A percentile compares a stretch with the other conserved stretches of the same genome.
These are phyloP conservation scores for Unio delphinus DNA, from an alignment of 2,888 invertebrate species.

Conservation along the genomic window DNA sequence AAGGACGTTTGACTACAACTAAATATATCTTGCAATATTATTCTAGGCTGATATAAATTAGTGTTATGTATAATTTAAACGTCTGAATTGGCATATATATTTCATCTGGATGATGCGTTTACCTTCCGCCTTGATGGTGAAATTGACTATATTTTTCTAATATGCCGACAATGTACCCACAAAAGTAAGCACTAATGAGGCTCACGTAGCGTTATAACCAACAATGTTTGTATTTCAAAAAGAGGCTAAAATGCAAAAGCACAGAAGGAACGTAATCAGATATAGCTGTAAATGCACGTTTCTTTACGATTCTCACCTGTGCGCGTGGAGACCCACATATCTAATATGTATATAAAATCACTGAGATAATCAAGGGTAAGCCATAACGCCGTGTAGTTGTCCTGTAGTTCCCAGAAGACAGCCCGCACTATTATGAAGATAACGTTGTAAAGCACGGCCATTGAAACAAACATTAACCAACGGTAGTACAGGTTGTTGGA, in stretches of 20 bases:
- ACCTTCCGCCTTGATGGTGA: too few relatives aligned
- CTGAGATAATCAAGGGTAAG: slow-evolving; percentile 87
- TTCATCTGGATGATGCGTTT: too few relatives aligned
- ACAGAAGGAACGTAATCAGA: too few relatives aligned
- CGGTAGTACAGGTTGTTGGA: slow-evolving; percentile 86
- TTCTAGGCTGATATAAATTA: too few relatives aligned
- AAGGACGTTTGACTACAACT: too few relatives aligned
- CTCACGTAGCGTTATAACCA: not conserved
- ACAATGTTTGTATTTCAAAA: not conserved
- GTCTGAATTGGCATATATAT: too few relatives aligned
- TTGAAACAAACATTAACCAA: slow-evolving; percentile 90
- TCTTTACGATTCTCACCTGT: slow-evolving; percentile 79
- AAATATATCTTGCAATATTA: too few relatives aligned
- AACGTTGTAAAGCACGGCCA: slow-evolving; percentile 92
- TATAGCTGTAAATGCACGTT: not conserved
- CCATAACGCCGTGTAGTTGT: slow-evolving; percentile 81
- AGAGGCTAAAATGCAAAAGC: not conserved
- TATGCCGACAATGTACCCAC: too few relatives aligned
- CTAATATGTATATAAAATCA: slow-evolving; percentile 88
- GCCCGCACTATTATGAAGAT: slow-evolving; percentile 91
- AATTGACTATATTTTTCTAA: too few relatives aligned
- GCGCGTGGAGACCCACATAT: slow-evolving; percentile 88
- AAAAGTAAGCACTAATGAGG: not conserved
- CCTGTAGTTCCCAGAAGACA: slow-evolving; percentile 93
- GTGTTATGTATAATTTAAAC: too few relatives aligned